phyloP scores from a whole-genome alignment of 2,797 vertebrate genomes.

The Acomys russatus region DNA sequence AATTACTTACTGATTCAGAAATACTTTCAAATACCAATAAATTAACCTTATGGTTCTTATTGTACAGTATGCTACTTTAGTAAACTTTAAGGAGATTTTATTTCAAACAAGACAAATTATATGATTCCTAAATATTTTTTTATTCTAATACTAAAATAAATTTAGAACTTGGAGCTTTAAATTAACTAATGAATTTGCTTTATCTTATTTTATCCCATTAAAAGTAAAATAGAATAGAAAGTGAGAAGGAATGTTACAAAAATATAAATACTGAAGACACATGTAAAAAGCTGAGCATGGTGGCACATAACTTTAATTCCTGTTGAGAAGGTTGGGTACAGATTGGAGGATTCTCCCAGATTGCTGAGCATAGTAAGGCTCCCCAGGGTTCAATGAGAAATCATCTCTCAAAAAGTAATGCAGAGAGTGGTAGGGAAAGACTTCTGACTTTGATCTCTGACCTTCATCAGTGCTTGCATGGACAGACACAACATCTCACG shows the following conservation, averaged over 20 bases:
- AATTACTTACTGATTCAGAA: not conserved
- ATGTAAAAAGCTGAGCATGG: not conserved
- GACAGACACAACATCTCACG: not conserved
- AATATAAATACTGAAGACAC: not conserved
- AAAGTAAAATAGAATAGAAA: not conserved
- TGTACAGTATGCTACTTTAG: not conserved
- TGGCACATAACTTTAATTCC: not conserved
- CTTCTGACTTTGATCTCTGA: not conserved
- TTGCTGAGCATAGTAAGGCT: not conserved
- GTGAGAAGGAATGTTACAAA: not conserved
- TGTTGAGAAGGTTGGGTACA: not conserved
- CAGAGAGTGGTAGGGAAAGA: not conserved
- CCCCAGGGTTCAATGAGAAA: not conserved
- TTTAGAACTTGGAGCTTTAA: not conserved
- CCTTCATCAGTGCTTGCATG: not conserved
- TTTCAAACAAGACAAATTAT: not conserved
- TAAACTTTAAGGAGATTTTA: not conserved
- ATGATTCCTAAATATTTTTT: not conserved
- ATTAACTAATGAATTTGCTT: not conserved
- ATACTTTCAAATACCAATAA: not conserved
- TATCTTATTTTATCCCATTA: not conserved
- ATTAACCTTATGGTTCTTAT: not conserved
- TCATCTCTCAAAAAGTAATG: not conserved
- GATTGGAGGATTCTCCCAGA: not conserved
- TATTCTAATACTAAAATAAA: conserved; percentile 1